Evolutionary conservation across 2,113 vertebrate species (phyloP).

Genomic region (Sprattus sprattus): DNA sequence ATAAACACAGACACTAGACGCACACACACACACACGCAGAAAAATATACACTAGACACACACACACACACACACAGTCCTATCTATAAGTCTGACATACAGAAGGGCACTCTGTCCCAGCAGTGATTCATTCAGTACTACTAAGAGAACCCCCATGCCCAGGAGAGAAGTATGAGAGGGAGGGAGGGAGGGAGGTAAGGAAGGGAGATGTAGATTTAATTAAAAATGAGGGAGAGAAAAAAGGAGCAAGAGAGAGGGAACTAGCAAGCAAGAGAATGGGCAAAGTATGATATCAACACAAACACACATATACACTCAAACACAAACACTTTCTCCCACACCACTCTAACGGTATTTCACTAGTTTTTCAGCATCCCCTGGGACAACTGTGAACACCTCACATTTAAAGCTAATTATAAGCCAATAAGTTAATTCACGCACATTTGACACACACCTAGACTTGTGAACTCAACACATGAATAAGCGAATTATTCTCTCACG

Average conservation of each 20-base stretch:
- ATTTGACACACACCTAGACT: not conserved
- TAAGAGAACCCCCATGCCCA: too few relatives aligned
- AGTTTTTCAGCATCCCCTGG: not conserved
- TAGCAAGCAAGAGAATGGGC: too few relatives aligned
- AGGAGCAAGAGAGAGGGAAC: constrained; percentile 15
- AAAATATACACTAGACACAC: not conserved
- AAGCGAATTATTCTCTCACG: not conserved
- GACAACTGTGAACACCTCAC: not conserved
- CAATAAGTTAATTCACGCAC: not conserved
- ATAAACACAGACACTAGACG: not conserved
- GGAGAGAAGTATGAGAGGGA: not conserved
- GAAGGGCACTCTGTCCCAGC: too few relatives aligned
- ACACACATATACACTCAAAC: not conserved
- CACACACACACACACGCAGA: not conserved
- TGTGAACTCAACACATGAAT: not conserved
- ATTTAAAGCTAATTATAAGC: not conserved
- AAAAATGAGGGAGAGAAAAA: too few relatives aligned
- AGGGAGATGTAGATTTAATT: not conserved
- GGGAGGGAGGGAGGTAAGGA: too few relatives aligned
- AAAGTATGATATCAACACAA: too few relatives aligned
- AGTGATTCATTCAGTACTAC: too few relatives aligned
- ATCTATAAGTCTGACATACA: too few relatives aligned
- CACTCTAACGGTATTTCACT: not conserved
- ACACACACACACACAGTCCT: not conserved
- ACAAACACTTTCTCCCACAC: not conserved